Percentiles rank a stretch among this genome's conserved stretches.
These are phyloP conservation scores for Argyra leucocephala DNA, from an alignment of 2,888 invertebrate species.

Conservation along the genomic window DNA sequence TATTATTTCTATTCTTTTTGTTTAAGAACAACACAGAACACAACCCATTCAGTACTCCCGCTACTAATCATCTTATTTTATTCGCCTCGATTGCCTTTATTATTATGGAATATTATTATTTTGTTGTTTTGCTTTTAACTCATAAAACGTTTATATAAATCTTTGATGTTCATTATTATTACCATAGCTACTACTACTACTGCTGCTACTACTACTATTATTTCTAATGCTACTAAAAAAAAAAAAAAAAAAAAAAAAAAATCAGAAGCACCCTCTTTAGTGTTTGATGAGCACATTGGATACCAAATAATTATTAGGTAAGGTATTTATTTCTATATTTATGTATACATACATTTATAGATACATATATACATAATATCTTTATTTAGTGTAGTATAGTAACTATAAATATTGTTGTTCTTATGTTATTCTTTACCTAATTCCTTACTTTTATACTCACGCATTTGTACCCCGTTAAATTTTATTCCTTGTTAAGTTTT, in stretches of 20 bases:
- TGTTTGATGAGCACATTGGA: background rate
- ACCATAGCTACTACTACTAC: background rate
- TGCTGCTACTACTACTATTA: no score
- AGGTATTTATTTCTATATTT: background rate
- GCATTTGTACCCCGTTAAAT: background rate
- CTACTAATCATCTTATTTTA: background rate
- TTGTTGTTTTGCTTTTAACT: background rate
- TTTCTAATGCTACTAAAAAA: no score
- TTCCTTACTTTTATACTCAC: background rate
- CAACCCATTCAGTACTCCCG: background rate
- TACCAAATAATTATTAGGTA: background rate
- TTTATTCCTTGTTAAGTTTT: background rate
- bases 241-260: no score
- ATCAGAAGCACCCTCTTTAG: no score
- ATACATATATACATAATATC: no score
- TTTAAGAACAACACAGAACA: background rate
- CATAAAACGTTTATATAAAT: constrained; percentile 1
- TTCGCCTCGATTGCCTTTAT: background rate
- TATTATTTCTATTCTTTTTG: background rate
- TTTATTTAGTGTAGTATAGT: no score
- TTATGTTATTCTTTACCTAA: background rate
- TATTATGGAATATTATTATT: background rate
- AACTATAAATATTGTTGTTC: background rate
- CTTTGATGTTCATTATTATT: constrained; percentile 1
- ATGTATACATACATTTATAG: background rate